phyloP scores from a whole-genome alignment of 2,113 vertebrate genomes.

The Coregonus clupeaformis region DNA sequence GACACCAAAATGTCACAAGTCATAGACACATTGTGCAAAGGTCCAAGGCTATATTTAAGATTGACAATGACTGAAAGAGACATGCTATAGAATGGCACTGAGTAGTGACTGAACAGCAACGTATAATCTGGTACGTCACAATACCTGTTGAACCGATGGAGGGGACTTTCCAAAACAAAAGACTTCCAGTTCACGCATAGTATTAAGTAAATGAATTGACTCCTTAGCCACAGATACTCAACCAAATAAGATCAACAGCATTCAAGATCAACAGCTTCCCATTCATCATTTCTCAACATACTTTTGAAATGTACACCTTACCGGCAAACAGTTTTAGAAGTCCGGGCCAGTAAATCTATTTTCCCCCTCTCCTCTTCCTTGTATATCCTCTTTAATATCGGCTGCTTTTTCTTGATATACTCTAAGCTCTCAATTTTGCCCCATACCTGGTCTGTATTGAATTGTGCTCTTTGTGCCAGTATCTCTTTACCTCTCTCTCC shows the following conservation, averaged over 20 bases:
- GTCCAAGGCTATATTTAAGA: background rate
- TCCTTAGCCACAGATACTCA: background rate
- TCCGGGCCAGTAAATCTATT: background rate
- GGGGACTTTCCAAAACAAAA: slow-evolving; percentile 13
- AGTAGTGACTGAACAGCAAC: background rate
- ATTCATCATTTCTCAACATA: background rate
- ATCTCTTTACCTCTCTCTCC: background rate
- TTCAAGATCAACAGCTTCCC: slow-evolving; percentile 2
- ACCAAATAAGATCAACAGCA: slow-evolving; percentile 8
- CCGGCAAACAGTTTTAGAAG: background rate
- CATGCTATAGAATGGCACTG: background rate
- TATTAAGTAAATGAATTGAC: background rate
- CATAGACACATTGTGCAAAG: background rate
- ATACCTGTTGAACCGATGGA: slow-evolving; percentile 33
- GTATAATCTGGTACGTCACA: background rate
- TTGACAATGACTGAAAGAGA: background rate
- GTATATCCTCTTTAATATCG: background rate
- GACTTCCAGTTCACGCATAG: background rate
- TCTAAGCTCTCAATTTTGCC: background rate
- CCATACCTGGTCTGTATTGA: background rate
- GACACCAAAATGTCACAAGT: background rate
- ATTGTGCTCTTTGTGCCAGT: background rate
- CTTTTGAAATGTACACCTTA: slow-evolving; percentile 26
- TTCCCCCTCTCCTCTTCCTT: background rate
- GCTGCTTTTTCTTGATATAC: background rate